These are phyloP conservation scores for Zophobas atratus DNA, from an alignment of 1,140 invertebrate genomes.

Conservation along the genomic window DNA sequence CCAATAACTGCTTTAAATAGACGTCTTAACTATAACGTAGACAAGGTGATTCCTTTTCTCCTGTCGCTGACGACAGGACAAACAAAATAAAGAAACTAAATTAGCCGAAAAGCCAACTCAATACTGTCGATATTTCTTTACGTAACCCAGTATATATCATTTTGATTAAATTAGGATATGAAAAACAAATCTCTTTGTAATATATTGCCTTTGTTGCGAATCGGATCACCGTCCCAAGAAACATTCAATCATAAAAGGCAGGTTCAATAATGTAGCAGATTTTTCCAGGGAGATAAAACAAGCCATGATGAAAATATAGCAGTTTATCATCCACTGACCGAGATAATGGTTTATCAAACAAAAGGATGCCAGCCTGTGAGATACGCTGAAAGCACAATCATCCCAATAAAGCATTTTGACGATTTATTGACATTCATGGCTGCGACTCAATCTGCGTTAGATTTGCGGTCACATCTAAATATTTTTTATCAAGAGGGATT, in stretches of 20 bases:
- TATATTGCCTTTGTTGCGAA: conserved; percentile 47
- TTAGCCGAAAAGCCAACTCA: conserved; percentile 14
- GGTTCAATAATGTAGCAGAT: conserved; percentile 45
- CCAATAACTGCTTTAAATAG: conserved; percentile 47
- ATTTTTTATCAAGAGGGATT: no score
- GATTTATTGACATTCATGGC: conserved; percentile 53
- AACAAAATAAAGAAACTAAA: conserved; percentile 17
- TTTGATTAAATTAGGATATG: conserved; percentile 47
- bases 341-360: conserved; percentile 59
- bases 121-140: conserved; percentile 27
- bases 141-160: conserved; percentile 31
- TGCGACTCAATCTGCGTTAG: background rate
- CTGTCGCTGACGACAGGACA: background rate
- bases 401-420: conserved; percentile 55
- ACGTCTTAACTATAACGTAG: conserved; percentile 3
- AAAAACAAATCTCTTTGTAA: conserved; percentile 44
- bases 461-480: no score
- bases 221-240: conserved; percentile 47
- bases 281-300: conserved; percentile 46
- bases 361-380: conserved; percentile 45
- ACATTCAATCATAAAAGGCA: conserved; percentile 48
- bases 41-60: conserved; percentile 4
- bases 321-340: conserved; percentile 56
- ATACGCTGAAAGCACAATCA: conserved; percentile 56
- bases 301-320: conserved; percentile 46